Evolutionary conservation across 2,888 invertebrate species (phyloP).

Genomic region (Strigamia crassipes): DNA sequence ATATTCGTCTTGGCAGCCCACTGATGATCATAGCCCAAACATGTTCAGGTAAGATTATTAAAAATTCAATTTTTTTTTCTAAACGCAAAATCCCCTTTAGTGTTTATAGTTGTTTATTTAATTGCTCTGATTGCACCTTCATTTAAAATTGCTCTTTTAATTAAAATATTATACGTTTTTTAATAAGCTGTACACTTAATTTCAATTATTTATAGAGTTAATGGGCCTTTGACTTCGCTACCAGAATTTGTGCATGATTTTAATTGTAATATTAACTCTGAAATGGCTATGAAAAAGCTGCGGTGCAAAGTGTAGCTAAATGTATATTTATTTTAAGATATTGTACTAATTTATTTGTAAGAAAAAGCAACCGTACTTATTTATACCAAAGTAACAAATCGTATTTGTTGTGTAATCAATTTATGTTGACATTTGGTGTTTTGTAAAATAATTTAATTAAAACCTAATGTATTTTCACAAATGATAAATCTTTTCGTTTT

Average conservation of each 20-base stretch:
- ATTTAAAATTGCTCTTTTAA: too few relatives aligned
- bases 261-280: background rate
- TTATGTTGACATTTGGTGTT: background rate
- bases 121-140: too few relatives aligned
- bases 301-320: background rate
- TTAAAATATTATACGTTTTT: too few relatives aligned
- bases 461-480: background rate
- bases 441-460: background rate
- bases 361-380: background rate
- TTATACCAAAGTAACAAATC: background rate
- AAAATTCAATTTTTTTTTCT: background rate
- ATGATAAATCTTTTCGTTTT: background rate
- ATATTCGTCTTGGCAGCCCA: background rate
- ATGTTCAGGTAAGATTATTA: background rate
- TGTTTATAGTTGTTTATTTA: background rate
- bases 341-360: background rate
- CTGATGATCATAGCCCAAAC: background rate
- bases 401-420: background rate
- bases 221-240: background rate
- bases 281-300: constrained; percentile 4
- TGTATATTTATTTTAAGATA: background rate
- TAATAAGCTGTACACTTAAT: too few relatives aligned
- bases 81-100: too few relatives aligned
- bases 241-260: background rate
- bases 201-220: background rate